phyloP scores from a whole-genome alignment of 2,797 vertebrate genomes.

The Rhinophrynus dorsalis region DNA sequence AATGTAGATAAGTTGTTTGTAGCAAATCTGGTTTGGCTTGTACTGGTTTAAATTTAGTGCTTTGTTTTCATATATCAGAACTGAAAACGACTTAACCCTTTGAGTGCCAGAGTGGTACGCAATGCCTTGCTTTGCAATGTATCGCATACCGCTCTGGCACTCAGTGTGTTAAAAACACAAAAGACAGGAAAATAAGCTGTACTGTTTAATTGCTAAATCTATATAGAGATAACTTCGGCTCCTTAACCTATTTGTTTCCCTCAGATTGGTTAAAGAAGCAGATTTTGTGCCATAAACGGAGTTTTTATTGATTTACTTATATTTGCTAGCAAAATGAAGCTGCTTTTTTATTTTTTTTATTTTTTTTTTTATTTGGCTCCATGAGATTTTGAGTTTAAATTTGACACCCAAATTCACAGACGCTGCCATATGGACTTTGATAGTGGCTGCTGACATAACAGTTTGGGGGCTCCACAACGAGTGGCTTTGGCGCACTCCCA shows the following conservation, averaged over 20 bases:
- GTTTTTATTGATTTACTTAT: neutral
- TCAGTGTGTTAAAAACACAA: too few relatives aligned
- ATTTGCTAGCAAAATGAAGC: constrained; percentile 1
- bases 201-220: constrained; percentile 34
- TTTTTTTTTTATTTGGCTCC: too few relatives aligned
- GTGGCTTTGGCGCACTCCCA: too few relatives aligned
- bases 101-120: too few relatives aligned
- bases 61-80: constrained; percentile 49
- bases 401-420: neutral
- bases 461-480: too few relatives aligned
- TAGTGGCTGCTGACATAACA: neutral
- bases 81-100: too few relatives aligned
- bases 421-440: constrained; percentile 16
- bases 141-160: too few relatives aligned
- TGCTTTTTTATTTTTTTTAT: too few relatives aligned
- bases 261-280: neutral
- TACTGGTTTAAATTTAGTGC: constrained; percentile 58
- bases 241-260: constrained; percentile 1
- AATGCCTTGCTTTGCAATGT: too few relatives aligned
- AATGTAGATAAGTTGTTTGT: neutral
- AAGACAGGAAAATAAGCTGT: constrained; percentile 40
- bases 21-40: constrained; percentile 55
- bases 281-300: constrained; percentile 31
- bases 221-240: neutral
- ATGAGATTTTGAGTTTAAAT: neutral